These are phyloP conservation scores for Oxyteleia sp. DNA, from an alignment of 2,888 invertebrate species.

Conservation along the genomic window DNA sequence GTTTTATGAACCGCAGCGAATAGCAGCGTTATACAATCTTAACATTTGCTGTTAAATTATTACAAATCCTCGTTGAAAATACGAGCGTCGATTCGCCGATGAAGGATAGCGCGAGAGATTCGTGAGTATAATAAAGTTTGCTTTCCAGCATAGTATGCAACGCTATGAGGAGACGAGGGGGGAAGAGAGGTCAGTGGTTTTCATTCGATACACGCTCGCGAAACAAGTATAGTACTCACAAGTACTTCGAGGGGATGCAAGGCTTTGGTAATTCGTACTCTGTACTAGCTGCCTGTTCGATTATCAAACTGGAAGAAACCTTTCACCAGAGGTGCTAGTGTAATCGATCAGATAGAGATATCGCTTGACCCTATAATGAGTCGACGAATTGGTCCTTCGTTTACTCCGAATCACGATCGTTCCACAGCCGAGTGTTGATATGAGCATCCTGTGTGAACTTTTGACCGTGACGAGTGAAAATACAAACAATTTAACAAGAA, in stretches of 20 bases:
- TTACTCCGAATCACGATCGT: constrained; percentile 81
- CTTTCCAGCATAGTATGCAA: constrained; percentile 78
- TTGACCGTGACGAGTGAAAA: constrained; percentile 86
- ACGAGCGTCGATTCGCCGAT: constrained; percentile 81
- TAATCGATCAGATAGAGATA: constrained; percentile 82
- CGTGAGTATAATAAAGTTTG: constrained; percentile 77
- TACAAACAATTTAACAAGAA: constrained; percentile 86
- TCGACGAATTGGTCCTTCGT: constrained; percentile 77
- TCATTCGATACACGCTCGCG: constrained; percentile 65
- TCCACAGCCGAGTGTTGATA: constrained; percentile 82
- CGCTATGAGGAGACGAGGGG: constrained; percentile 82
- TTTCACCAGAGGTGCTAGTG: constrained; percentile 67
- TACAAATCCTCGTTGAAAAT: constrained; percentile 80
- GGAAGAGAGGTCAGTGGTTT: constrained; percentile 82
- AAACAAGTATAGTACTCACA: not conserved
- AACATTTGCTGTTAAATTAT: constrained; percentile 73
- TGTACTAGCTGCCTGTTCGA: constrained; percentile 9
- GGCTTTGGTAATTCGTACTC: constrained; percentile 18
- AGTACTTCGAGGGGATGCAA: not conserved
- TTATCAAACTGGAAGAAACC: constrained; percentile 62
- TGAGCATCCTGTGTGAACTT: constrained; percentile 82
- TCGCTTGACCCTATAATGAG: constrained; percentile 80
- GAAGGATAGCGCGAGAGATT: constrained; percentile 77
- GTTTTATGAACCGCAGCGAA: constrained; percentile 58
- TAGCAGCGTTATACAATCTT: constrained; percentile 51